These are phyloP conservation scores for Cassiopea xamachana DNA, from an alignment of 30 jellyfish, hydroid and myxozoan species.

Conservation along the genomic window DNA sequence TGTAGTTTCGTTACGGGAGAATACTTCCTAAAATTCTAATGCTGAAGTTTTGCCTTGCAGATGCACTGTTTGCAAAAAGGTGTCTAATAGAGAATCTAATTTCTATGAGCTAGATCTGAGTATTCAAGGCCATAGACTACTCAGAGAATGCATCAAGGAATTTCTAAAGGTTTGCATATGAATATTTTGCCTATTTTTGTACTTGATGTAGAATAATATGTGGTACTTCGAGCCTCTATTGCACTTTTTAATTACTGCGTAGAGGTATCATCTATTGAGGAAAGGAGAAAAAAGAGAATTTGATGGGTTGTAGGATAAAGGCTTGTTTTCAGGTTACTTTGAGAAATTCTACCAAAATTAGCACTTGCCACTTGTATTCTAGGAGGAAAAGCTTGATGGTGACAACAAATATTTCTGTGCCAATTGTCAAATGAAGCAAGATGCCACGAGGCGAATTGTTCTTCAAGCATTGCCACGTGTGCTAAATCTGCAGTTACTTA, in stretches of 20 bases:
- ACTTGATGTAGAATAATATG: too few relatives aligned
- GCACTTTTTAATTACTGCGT: too few relatives aligned
- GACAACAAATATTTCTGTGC: slow-evolving; percentile 88
- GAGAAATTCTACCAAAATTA: neutral
- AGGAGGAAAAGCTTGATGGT: slow-evolving; percentile 92
- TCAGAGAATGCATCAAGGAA: slow-evolving; percentile 83
- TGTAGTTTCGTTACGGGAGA: too few relatives aligned
- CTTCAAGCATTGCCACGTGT: slow-evolving; percentile 85
- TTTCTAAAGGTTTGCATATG: slow-evolving; percentile 67
- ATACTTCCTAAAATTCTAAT: too few relatives aligned
- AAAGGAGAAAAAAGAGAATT: too few relatives aligned
- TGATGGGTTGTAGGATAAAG: too few relatives aligned
- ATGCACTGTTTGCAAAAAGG: slow-evolving; percentile 72
- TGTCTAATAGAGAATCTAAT: slow-evolving; percentile 71
- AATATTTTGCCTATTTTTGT: too few relatives aligned
- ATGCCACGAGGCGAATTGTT: slow-evolving; percentile 82
- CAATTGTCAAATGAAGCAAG: slow-evolving; percentile 78
- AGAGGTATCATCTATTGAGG: too few relatives aligned
- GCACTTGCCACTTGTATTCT: too few relatives aligned
- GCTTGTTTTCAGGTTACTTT: too few relatives aligned
- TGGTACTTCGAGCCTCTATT: too few relatives aligned
- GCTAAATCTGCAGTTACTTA: slow-evolving; percentile 83
- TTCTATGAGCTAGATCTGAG: slow-evolving; percentile 89
- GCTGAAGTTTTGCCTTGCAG: slow-evolving; percentile 21
- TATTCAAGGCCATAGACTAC: slow-evolving; percentile 82